Evolutionary conservation across 2,888 invertebrate genomes (phyloP).

Genomic region (Noctua fimbriata): DNA sequence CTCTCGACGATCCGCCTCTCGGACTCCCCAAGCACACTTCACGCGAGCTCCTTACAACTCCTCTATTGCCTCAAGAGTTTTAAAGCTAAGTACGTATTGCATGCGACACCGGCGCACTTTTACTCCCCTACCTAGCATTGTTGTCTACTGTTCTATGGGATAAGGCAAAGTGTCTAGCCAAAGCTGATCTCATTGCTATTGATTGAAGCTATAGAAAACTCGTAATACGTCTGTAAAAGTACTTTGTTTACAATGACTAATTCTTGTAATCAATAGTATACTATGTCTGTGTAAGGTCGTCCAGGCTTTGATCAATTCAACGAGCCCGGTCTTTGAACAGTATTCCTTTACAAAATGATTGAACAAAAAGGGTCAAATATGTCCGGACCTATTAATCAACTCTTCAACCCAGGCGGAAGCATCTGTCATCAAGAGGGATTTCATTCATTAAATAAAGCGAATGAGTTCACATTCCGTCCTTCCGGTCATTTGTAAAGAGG

Average conservation of each 20-base stretch:
- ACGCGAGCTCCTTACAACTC: slow-evolving; percentile 60
- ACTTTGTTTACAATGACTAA: background rate
- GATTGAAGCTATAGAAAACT: slow-evolving; percentile 17
- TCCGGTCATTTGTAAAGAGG: slow-evolving; percentile 67
- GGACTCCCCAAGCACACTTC: slow-evolving; percentile 63
- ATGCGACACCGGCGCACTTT: slow-evolving; percentile 37
- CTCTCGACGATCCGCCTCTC: slow-evolving; percentile 73
- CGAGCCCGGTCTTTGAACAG: slow-evolving; percentile 10
- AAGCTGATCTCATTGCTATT: slow-evolving; percentile 10
- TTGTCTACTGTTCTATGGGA: slow-evolving; percentile 24
- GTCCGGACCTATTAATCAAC: slow-evolving; percentile 73
- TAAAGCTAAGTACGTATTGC: slow-evolving; percentile 49
- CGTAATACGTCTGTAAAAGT: background rate
- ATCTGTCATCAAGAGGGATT: slow-evolving; percentile 79
- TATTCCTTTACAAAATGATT: slow-evolving; percentile 55
- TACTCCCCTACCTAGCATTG: slow-evolving; percentile 30
- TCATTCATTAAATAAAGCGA: slow-evolving; percentile 78
- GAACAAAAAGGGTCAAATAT: slow-evolving; percentile 65
- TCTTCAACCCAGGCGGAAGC: slow-evolving; percentile 77
- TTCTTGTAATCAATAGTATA: slow-evolving; percentile 5
- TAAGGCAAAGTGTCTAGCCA: background rate
- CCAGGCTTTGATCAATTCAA: slow-evolving; percentile 10
- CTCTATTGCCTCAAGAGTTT: slow-evolving; percentile 60
- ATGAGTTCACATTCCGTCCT: slow-evolving; percentile 68
- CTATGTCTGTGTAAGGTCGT: background rate